Base-by-base conservation (phyloP, 2,888 invertebrate genomes). In the Phrixothrix hirtus region DNA sequence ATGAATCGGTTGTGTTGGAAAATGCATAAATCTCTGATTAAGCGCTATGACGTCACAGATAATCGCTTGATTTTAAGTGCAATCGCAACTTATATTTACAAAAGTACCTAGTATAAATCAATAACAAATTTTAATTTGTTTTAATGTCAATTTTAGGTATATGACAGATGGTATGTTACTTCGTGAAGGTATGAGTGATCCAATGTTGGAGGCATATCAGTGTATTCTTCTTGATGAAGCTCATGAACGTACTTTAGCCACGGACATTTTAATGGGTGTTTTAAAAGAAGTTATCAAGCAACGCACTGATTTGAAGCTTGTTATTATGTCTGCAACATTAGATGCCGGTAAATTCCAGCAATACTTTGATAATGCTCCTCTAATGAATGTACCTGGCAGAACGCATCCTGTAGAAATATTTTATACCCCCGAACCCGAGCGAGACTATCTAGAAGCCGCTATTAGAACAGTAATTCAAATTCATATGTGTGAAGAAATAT, bases 111-210 rank as follows among this genome's bases (percentile, higher is more conserved):
- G n/a, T n/a, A n/a, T n/a, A n/a, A n/a, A n/a, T n/a, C n/a, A n/a
- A n/a, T n/a, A n/a, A n/a, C n/a, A n/a, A n/a, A n/a, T n/a, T n/a
- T n/a, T n/a, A n/a, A n/a, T n/a, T 7, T 25, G 25, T 25, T 25
- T 25, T 38, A 11, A 11, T 21, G 29, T 43, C 15, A 25, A 15
- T 21, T 21, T 5, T 63, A 87, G 86, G 71, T 98, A 99, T 74
- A 95, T 98, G 95, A 99, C 99, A 9, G 98, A 99, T 68, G 99
- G 99, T 92, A 99, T 99, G 99, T 84, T 99, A 75, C 79, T 99
- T 21, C 81, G 99, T 55, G 99, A 99, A 79, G 98, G 95, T 0
- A 99, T 99, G 99, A 96, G 95, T 0, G 97, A 98, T 75, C 98
- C 99, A 0, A 91, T 98, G 87, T 77, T 99, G 4, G 97, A 98